A percentile compares a stretch with the other conserved stretches of the same genome.
These are phyloP conservation scores for Atherix ibis DNA, from an alignment of 2,888 invertebrate genomes.

Conservation along the genomic window DNA sequence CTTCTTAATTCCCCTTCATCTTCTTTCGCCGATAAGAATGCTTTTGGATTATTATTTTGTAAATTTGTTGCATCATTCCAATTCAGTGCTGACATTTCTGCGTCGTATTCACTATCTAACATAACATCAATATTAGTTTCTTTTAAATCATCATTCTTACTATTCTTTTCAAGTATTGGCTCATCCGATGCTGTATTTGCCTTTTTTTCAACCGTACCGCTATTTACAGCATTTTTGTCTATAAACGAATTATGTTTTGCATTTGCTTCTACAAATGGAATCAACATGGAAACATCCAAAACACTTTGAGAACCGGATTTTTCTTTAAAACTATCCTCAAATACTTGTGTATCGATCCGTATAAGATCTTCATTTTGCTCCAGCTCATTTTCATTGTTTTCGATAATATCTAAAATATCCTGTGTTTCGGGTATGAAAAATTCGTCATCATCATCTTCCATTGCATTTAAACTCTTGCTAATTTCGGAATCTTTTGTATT, in stretches of 20 bases:
- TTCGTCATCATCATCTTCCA: conserved; percentile 15
- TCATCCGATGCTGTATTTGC: neutral
- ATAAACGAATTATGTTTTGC: neutral
- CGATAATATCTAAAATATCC: conserved; percentile 10
- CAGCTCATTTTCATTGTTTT: conserved; percentile 7
- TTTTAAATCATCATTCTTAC: too few relatives aligned
- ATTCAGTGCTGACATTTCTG: conserved; percentile 12
- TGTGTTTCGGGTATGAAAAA: conserved; percentile 22
- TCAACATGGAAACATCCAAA: conserved; percentile 7
- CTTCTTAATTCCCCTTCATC: conserved; percentile 1
- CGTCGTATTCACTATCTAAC: conserved; percentile 11
- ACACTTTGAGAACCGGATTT: too few relatives aligned
- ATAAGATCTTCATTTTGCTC: conserved; percentile 11
- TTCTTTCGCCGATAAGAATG: too few relatives aligned
- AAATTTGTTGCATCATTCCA: conserved; percentile 7
- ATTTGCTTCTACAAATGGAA: conserved; percentile 1
- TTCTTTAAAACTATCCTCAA: conserved; percentile 13
- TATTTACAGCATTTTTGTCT: neutral
- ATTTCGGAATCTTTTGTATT: conserved; percentile 3
- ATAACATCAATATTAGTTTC: too few relatives aligned
- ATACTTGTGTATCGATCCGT: conserved; percentile 19
- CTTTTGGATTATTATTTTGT: neutral
- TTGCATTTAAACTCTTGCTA: conserved; percentile 6
- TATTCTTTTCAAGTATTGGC: too few relatives aligned
- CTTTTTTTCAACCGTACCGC: neutral